Evolutionary conservation across 2,888 invertebrate species (phyloP), one percentile per base, ranked within the genome.

Genomic region (Netelia melanura): DNA sequence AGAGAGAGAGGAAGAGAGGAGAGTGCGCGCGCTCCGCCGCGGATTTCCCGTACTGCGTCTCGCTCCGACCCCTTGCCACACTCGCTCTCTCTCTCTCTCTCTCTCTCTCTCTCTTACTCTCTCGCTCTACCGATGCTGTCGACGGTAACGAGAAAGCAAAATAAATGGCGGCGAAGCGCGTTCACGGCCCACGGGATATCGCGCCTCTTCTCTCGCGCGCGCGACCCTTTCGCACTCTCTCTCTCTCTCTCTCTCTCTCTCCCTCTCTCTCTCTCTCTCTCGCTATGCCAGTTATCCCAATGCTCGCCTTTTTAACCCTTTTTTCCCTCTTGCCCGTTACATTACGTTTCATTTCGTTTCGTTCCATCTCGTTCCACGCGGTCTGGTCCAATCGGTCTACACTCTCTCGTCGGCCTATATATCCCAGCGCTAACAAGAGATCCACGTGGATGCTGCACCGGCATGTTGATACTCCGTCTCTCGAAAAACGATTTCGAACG

Each of bases 101-200:
- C 58, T 30, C 38, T 38, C 38, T 54, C 76, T 74, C 61, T 71
- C 62, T 64, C 61, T 74, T 44, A 61, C 58, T 38, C 38, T 38
- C 38, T 54, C 74, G 52, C 52, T 76, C 72, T 17, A 38, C 74
- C 58, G 86, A 75, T 85, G 65, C 86, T 86, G 88, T 86, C 87
- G 84, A 87, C 84, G 88, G 87, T 88, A 88, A 89, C 89, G 88
- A 89, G 88, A 88, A 87, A 87, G 87, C 84, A 81, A 88, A 89
- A 89, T 87, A 89, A 89, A 89, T 89, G 88, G 87, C 88, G 84
- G 68, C 81, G 72, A 84, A 77, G 85, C 72, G 70, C 80, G n/a
- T 38, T 30, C 68, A 74, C 64, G 68, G 48, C 67, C 44, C 62
- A 68, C 84, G 78, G 77, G 71, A 86, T 86, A 87, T 87, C 87